A percentile compares a stretch with the other conserved stretches of the same genome.
phyloP scores from a whole-genome alignment of 2,888 invertebrate species.

The Sinelater perroti region DNA sequence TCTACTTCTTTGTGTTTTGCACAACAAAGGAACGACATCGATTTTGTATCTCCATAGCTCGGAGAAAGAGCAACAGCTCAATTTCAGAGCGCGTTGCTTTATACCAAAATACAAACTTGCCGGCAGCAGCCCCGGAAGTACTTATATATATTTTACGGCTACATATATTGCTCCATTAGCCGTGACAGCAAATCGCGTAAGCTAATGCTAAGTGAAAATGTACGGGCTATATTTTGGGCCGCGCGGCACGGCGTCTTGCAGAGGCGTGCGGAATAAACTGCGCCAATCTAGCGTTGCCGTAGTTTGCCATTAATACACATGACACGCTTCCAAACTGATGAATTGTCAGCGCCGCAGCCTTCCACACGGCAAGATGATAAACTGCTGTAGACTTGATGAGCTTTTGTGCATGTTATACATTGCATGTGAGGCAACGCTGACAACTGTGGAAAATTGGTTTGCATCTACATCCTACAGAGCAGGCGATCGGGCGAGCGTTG shows the following conservation, averaged over 20 bases:
- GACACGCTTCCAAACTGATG: not conserved
- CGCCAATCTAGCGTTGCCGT: slow-evolving; percentile 1
- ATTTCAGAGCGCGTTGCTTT: too few relatives aligned
- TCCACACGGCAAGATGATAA: slow-evolving; percentile 9
- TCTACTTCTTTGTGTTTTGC: too few relatives aligned
- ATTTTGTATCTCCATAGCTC: too few relatives aligned
- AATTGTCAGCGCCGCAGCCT: slow-evolving; percentile 2
- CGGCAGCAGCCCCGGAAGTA: too few relatives aligned
- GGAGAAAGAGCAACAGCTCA: too few relatives aligned
- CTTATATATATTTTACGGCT: not conserved
- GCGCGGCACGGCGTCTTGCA: not conserved
- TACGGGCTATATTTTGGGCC: not conserved
- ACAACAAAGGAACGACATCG: too few relatives aligned
- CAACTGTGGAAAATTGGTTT: too few relatives aligned
- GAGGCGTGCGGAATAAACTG: slow-evolving; percentile 3
- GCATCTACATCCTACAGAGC: too few relatives aligned
- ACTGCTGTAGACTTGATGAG: slow-evolving; percentile 6
- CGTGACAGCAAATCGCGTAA: not conserved
- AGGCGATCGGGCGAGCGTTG: too few relatives aligned
- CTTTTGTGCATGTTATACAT: slow-evolving; percentile 3
- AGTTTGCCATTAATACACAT: slow-evolving; percentile 8
- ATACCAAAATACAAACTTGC: too few relatives aligned
- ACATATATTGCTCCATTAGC: not conserved
- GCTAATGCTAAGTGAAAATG: not conserved
- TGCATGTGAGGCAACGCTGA: slow-evolving; percentile 12